Evolutionary conservation across 2,888 invertebrate genomes (phyloP), one percentile per base, ranked within the genome.

Genomic region (Athripsodes cinereus): DNA sequence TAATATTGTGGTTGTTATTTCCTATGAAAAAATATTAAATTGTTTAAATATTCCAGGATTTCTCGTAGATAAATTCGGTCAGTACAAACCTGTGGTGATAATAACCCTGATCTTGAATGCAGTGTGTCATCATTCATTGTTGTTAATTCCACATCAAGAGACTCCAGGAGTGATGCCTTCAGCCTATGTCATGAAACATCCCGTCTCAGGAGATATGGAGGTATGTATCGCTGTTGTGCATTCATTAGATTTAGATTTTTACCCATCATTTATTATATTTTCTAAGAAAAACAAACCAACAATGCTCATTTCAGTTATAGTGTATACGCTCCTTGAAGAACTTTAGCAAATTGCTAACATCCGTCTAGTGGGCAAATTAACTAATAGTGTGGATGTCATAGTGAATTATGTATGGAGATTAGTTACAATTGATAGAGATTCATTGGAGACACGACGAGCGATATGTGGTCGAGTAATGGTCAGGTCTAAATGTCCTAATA

Each of bases 41-140:
- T 26, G 44, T n/a, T n/a, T 8, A 20, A 47, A 20, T 47, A 47
- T 76, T 80, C 62, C 74, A 87, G 90, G 90, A 63, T 88, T 87
- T 70, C 75, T 93, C 64, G 92, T 92, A 60, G 93, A 94, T 73
- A 91, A 89, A 73, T 87, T 90, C 68, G 90, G 91, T 54, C 86
- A 87, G 70, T 93, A 92, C 74, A 92, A 91, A 70, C 84, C 87
- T 0, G 87, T 92, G 21, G 86, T 94, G 59, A 85, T 92, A 64
- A 80, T 88, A 58, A 87, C 90, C 58, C 80, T 92, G 64, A 75
- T 91, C 57, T 73, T 90, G 62, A 89, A 90, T 66, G 91, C 90
- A 3, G 77, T 86, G 1, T 86, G 91, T 66, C 92, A 92, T 71
- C 88, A 90, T 69, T 84, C 88, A 2, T 74, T 94, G 66, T 80